Base-by-base conservation (phyloP, 2,113 vertebrate species). In the Forbesichthys papilliferus region DNA sequence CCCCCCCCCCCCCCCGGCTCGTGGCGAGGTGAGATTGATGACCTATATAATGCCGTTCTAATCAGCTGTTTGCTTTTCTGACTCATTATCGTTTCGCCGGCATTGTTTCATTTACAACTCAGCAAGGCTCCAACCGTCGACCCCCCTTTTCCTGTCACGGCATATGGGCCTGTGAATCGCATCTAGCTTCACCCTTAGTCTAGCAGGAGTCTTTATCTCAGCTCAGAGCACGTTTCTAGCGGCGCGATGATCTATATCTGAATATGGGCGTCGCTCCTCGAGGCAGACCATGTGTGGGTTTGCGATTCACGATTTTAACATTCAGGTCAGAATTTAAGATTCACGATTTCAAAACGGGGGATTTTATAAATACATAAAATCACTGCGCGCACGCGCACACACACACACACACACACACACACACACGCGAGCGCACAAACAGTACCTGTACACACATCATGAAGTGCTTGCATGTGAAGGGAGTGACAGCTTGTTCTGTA, bases 91-190 rank as follows among this genome's bases (percentile, higher is more conserved):
- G 73, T 84, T 79, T 77, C 71, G 68, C 77, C 75, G 14, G 86
- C 73, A 82, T 88, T 81, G 74, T 91, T 90, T 89, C 80, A 92
- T 91, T 92, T 91, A 82, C 89, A 89, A 59, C 87, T 90, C 87
- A 87, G 84, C 78, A 70, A 81, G 85, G 66, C 72, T 76, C 83
- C 69, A 27, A 69, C 65, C 11, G 8, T 12, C 36, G 54, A 75
- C 75, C 70, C 67, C 73, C 84, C 60, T 76, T 81, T 81, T 85
- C 82, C 84, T 88, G 85, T 79, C 18, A 36, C 79, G 74, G 74
- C 85, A 86, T 82, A 87, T 77, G 84, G 72, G 76, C 78, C 73
- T 58, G 69, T 72, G 63, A 80, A 84, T 69, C 84, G 48, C 68
- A 46, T 62, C 64, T 34, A 14, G 65, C 68, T 60, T 62, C 8